phyloP scores from a whole-genome alignment of 2,797 vertebrate species.

The Ptychadena robeensis region DNA sequence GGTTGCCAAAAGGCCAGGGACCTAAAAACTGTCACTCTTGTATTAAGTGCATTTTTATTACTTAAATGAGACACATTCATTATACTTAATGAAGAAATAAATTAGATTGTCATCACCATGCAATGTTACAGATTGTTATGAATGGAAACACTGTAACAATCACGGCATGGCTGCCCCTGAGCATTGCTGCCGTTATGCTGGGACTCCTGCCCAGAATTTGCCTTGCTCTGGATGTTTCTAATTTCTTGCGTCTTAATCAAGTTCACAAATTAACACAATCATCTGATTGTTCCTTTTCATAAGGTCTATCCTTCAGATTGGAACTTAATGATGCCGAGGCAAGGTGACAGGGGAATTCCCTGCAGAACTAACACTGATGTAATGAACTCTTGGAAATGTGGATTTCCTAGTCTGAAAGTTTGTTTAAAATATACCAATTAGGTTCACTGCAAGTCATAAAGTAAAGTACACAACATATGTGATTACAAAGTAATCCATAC shows the following conservation, averaged over 20 bases:
- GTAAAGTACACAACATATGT: conserved; percentile 19
- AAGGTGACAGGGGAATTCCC: conserved; percentile 13
- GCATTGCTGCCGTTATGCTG: conserved; percentile 48
- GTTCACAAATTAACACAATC: conserved; percentile 60
- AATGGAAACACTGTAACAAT: conserved; percentile 57
- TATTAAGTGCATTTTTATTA: conserved; percentile 27
- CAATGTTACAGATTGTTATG: conserved; percentile 52
- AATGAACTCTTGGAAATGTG: conserved; percentile 30
- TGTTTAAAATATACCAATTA: conserved; percentile 24
- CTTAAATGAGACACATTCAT: conserved; percentile 49
- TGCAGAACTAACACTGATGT: conserved; percentile 18
- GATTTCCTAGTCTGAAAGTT: conserved; percentile 27
- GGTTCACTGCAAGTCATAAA: conserved; percentile 17
- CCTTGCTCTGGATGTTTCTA: conserved; percentile 51
- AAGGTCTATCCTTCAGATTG: conserved; percentile 31
- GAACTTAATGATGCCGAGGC: conserved; percentile 34
- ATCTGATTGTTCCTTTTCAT: conserved; percentile 51
- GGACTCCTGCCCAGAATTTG: conserved; percentile 54
- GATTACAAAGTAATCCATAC: conserved; percentile 30
- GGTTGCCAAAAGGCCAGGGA: not conserved
- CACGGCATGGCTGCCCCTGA: conserved; percentile 41
- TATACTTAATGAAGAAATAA: conserved; percentile 51
- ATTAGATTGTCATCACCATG: conserved; percentile 47
- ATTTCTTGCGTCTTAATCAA: conserved; percentile 56
- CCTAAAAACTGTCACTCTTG: conserved; percentile 37